Evolutionary conservation across 1,140 invertebrate species (phyloP).

Genomic region (Lordiphosa collinella): DNA sequence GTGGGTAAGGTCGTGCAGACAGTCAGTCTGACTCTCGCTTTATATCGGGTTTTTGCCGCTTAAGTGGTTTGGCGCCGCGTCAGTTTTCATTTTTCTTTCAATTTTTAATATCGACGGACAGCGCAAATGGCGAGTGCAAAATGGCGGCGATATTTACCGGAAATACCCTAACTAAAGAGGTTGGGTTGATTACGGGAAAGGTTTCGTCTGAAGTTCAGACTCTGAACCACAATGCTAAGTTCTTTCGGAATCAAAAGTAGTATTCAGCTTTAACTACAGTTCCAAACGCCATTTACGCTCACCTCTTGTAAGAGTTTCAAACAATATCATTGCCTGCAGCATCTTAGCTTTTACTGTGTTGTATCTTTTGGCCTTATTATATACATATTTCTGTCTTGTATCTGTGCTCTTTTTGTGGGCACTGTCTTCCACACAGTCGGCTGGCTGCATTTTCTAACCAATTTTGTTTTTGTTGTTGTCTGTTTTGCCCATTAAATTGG

Average conservation of each 20-base stretch:
- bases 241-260: too few species aligned
- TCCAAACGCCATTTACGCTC: too few species aligned
- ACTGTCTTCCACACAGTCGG: conserved; percentile 22
- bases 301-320: too few species aligned
- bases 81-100: conserved; percentile 56
- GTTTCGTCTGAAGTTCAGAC: too few species aligned
- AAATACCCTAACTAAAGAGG: neutral
- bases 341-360: conserved; percentile 3
- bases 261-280: too few species aligned
- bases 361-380: conserved; percentile 4
- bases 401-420: conserved; percentile 8
- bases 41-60: conserved; percentile 59
- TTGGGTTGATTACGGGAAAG: too few species aligned
- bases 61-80: conserved; percentile 67
- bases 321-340: too few species aligned
- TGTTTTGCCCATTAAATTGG: conserved; percentile 70
- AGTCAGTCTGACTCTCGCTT: conserved; percentile 8
- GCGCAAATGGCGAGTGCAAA: conserved; percentile 27
- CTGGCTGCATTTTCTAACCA: conserved; percentile 62
- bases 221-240: too few species aligned
- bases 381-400: conserved; percentile 24
- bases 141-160: conserved; percentile 11
- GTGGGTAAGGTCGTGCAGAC: conserved; percentile 13
- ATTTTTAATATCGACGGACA: conserved; percentile 54
- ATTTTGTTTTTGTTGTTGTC: conserved; percentile 51